Conservation (phyloP, 2,888 invertebrate species). For the Carpatolechia fugitivella region DNA sequence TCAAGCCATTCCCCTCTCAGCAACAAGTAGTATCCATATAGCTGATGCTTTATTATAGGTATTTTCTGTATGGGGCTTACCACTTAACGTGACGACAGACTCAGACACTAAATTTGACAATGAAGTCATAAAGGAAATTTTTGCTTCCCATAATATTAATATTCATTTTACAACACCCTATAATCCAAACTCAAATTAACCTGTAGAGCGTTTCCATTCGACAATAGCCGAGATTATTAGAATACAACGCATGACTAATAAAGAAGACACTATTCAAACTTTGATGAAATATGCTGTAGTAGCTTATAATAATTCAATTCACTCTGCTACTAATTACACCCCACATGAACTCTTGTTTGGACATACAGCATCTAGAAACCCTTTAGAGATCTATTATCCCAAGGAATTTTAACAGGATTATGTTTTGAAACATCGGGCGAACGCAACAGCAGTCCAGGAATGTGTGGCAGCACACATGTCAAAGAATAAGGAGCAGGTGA, state of each 20-base stretch:
- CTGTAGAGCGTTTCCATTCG: neutral
- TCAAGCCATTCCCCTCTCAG: slow-evolving; percentile 27
- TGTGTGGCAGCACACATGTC: slow-evolving; percentile 10
- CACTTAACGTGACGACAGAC: slow-evolving; percentile 30
- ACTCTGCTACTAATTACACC: no score
- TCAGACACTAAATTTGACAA: slow-evolving; percentile 32
- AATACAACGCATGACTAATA: slow-evolving; percentile 28
- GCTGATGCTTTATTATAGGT: slow-evolving; percentile 25
- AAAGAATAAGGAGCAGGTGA: slow-evolving; percentile 16
- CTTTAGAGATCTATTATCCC: slow-evolving; percentile 33
- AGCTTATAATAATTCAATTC: slow-evolving; percentile 33
- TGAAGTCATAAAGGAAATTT: slow-evolving; percentile 30
- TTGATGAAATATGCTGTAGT: slow-evolving; percentile 32
- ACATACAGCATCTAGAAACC: slow-evolving; percentile 34
- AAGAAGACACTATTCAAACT: slow-evolving; percentile 23
- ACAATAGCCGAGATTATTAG: slow-evolving; percentile 25
- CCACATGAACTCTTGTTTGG: no score
- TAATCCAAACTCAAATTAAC: slow-evolving; percentile 9
- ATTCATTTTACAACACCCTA: slow-evolving; percentile 9
- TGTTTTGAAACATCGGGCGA: slow-evolving; percentile 81
- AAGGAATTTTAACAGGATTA: no score
- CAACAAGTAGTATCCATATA: slow-evolving; percentile 25
- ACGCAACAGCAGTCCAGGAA: neutral
- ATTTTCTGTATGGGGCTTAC: slow-evolving; percentile 27
- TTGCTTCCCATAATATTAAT: slow-evolving; percentile 10